A percentile compares a stretch with the other conserved stretches of the same genome.
Evolutionary conservation across 1,140 invertebrate species (phyloP).

Genomic region (Drosophila melanogaster): DNA sequence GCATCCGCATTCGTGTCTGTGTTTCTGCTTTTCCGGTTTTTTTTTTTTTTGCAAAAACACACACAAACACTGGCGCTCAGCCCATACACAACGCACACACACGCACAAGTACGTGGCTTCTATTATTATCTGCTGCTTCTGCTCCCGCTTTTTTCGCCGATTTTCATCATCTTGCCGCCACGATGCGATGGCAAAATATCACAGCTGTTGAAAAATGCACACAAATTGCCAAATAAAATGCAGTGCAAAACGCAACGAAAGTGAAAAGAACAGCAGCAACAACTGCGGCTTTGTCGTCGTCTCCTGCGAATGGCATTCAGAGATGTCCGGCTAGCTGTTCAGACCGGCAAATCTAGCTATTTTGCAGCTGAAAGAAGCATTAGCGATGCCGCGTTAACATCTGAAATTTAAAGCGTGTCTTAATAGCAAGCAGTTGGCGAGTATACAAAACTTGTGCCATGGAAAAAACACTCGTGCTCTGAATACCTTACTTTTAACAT

Average conservation of each 20-base stretch:
- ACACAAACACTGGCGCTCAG: conserved; percentile 13
- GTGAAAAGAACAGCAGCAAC: conserved; percentile 68
- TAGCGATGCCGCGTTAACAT: not conserved
- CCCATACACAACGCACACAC: not conserved
- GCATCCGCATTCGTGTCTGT: conserved; percentile 38
- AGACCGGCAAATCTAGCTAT: not conserved
- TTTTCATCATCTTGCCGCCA: conserved; percentile 55
- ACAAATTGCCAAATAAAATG: conserved; percentile 45
- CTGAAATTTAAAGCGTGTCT: not conserved
- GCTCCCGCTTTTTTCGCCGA: conserved; percentile 23
- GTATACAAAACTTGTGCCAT: too few relatives aligned
- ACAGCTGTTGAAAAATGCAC: conserved; percentile 49
- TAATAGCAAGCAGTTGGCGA: too few relatives aligned
- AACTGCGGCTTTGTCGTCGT: conserved; percentile 28
- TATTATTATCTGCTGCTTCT: conserved; percentile 73
- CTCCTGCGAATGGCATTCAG: conserved; percentile 39
- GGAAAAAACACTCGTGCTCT: too few relatives aligned
- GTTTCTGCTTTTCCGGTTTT: conserved; percentile 68
- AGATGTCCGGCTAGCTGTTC: not conserved
- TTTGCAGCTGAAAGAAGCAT: not conserved
- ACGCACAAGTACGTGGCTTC: conserved; percentile 15
- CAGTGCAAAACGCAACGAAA: conserved; percentile 60
- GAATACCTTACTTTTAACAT: too few relatives aligned
- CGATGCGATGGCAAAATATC: conserved; percentile 36
- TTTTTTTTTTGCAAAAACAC: conserved; percentile 35